Conservation (phyloP, 2,888 invertebrate species). For the Tanytarsus gracilentus region DNA sequence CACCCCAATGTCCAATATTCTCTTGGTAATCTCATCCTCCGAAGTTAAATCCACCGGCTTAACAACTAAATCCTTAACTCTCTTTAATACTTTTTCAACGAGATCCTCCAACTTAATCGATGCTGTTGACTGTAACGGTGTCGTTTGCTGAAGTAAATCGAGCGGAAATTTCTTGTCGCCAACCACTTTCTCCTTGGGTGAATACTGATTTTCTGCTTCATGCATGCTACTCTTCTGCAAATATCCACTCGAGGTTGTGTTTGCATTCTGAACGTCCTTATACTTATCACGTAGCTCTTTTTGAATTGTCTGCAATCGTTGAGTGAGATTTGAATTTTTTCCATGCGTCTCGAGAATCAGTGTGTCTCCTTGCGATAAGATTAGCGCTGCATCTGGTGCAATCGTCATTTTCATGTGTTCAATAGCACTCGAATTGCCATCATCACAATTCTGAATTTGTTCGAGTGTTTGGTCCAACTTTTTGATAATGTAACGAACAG, state of each 20-base stretch:
- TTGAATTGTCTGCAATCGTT: conserved; percentile 41
- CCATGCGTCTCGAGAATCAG: conserved; percentile 60
- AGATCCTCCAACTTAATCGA: conserved; percentile 39
- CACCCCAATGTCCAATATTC: conserved; percentile 41
- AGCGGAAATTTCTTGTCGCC: conserved; percentile 31
- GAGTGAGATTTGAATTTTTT: conserved; percentile 38
- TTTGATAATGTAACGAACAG: conserved; percentile 41
- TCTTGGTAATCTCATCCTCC: conserved; percentile 37
- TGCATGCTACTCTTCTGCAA: background rate
- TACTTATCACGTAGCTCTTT: conserved; percentile 41
- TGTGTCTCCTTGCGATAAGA: conserved; percentile 69
- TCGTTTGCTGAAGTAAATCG: conserved; percentile 28
- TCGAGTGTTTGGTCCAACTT: conserved; percentile 39
- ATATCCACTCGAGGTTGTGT: conserved; percentile 31
- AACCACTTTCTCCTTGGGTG: conserved; percentile 28
- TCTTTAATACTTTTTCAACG: conserved; percentile 40
- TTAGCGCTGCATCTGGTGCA: conserved; percentile 65
- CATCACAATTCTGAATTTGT: conserved; percentile 38
- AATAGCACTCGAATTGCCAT: conserved; percentile 38
- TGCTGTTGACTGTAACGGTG: conserved; percentile 3
- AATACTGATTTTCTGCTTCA: conserved; percentile 29
- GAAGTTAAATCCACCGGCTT: conserved; percentile 39
- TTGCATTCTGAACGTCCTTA: conserved; percentile 41
- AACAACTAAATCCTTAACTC: conserved; percentile 41
- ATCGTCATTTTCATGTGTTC: conserved; percentile 44